Base-by-base conservation (phyloP, 2,797 vertebrate species). In the Urophycis tenuis region DNA sequence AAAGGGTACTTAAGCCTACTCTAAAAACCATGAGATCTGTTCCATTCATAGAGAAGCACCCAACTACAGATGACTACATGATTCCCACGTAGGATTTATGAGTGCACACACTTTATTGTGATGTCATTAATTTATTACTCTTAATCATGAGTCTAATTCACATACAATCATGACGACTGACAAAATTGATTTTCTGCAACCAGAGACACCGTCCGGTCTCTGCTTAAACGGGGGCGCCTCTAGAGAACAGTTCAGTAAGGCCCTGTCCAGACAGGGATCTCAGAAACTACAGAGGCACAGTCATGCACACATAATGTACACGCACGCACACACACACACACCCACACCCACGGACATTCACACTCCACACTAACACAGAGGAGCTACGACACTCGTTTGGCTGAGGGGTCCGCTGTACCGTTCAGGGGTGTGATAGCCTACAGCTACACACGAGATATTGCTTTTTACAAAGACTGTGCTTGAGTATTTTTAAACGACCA, bases 81-180 rank as follows among this genome's bases (percentile, higher is more conserved):
- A 64, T 64, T 64, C 49, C 6, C 19, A 64, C 5, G 5, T 39
- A 39, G 8, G 36, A 39, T 39, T 39, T 8, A 39, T 39, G 36
- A 39, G 36, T 12, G 36, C 36, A n/a, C 19, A 22, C 9, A 7
- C 25, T 67, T 3, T 31, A 29, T 36, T 17, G 30, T 32, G 69
- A 33, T 72, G 3, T 31, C 4, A 41, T 30, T 49, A 0, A 32
- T 64, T 77, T 76, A 71, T 14, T 79, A 70, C 82, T 85, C 72
- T 76, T 72, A 81, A 81, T 80, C 80, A 71, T 72, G 33, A 75
- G 71, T 76, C 72, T 80, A 29, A 78, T 75, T 81, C 80, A 88
- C 79, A 71, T 87, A 90, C 85, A 89, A 87, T 87, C 85, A 83
- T 87, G 70, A 83, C 74, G 77, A 87, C 81, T 5, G 73, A 80